Percentiles rank a stretch among this genome's conserved stretches.
Conservation (phyloP, 2,797 vertebrate genomes). For the Eulemur coronatus region DNA sequence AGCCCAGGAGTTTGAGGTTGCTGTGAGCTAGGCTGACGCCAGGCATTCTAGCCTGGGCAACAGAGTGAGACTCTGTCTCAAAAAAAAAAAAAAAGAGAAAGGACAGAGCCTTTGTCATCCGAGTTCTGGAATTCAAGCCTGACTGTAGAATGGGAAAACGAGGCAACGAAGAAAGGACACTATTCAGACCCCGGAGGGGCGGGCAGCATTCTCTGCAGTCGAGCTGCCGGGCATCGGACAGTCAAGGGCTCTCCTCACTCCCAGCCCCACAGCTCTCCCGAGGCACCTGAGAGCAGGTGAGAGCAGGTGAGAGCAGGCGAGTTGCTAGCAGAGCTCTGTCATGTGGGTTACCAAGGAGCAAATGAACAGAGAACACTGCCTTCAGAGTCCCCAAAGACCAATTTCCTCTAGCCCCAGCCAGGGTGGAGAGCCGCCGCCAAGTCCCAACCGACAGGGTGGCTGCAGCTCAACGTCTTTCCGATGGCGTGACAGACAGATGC, state of each 20-base stretch:
- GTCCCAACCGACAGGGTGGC: slow-evolving; percentile 69
- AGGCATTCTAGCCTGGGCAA: no score
- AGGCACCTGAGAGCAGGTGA: slow-evolving; percentile 30
- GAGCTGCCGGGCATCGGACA: background rate
- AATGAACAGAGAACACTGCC: slow-evolving; percentile 64
- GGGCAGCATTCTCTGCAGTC: background rate
- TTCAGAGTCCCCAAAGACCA: slow-evolving; percentile 80
- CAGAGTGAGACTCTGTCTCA: no score
- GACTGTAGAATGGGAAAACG: slow-evolving; percentile 41
- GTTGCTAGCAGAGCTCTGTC: slow-evolving; percentile 52
- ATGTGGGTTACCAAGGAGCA: slow-evolving; percentile 76
- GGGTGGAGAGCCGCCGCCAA: slow-evolving; percentile 50
- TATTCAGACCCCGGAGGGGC: slow-evolving; percentile 42
- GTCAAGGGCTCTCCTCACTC: background rate
- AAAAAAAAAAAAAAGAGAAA: no score
- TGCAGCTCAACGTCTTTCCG: slow-evolving; percentile 29
- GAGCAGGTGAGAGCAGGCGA: background rate
- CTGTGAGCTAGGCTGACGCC: no score
- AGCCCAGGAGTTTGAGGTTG: no score
- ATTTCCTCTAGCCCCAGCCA: slow-evolving; percentile 78
- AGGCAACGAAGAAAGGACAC: slow-evolving; percentile 57
- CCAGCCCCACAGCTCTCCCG: background rate
- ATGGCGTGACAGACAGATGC: background rate
- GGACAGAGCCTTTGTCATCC: slow-evolving; percentile 25
- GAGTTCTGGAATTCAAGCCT: slow-evolving; percentile 61